Conservation (phyloP, 1,140 invertebrate genomes). For the Trinorchestia longiramus region DNA sequence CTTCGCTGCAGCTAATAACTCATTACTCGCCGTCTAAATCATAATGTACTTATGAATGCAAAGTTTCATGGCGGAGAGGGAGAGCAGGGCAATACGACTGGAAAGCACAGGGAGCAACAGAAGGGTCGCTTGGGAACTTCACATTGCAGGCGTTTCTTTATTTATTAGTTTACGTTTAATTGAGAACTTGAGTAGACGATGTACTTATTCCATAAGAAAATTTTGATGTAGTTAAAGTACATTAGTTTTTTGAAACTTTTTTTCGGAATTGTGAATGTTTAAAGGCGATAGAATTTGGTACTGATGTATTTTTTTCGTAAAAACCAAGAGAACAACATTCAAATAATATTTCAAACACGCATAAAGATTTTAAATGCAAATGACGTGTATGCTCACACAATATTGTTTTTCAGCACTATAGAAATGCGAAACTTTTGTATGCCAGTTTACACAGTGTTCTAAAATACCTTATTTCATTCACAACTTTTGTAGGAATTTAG, state of each 20-base stretch:
- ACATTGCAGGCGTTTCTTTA: not conserved
- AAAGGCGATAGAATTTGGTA: too few species aligned
- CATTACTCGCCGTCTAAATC: slow-evolving; percentile 42
- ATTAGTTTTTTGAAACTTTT: not conserved
- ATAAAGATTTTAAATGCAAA: too few species aligned
- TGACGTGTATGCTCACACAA: too few species aligned
- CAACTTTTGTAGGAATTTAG: not conserved
- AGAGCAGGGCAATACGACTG: not conserved
- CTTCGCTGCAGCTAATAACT: slow-evolving; percentile 45
- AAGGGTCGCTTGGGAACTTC: not conserved
- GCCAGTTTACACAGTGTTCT: not conserved
- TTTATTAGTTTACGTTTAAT: not conserved
- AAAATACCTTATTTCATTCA: not conserved
- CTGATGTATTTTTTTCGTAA: too few species aligned
- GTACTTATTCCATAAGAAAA: not conserved
- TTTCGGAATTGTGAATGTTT: not conserved
- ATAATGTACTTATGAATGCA: slow-evolving; percentile 46
- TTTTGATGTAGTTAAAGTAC: not conserved
- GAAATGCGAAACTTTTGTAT: too few species aligned
- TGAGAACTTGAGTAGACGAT: not conserved
- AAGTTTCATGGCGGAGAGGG: not conserved
- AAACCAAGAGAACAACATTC: too few species aligned
- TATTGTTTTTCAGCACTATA: too few species aligned
- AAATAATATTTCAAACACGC: too few species aligned
- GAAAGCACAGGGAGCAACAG: not conserved